These are phyloP conservation scores for Brachionus asplanchnoidis DNA, from an alignment of 1,140 invertebrate species.

Conservation along the genomic window DNA sequence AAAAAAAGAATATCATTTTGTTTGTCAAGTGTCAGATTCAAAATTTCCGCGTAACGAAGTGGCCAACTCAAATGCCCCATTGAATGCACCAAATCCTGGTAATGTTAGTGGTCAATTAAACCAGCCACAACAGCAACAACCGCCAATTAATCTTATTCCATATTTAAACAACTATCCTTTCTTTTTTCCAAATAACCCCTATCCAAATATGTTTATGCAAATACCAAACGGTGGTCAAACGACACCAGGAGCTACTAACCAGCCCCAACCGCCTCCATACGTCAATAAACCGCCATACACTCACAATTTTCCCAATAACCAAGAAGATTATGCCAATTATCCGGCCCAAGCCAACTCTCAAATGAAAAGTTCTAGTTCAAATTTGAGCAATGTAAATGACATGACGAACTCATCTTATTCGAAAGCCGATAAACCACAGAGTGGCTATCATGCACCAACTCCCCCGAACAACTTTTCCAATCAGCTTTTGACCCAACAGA, in stretches of 20 bases:
- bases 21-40: not conserved
- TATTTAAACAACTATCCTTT: constrained; percentile 29
- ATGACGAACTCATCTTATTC: not conserved
- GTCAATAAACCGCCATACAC: constrained; percentile 20
- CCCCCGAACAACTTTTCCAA: not conserved
- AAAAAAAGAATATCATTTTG: not conserved
- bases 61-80: not conserved
- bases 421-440: constrained; percentile 10
- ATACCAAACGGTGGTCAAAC: constrained; percentile 17
- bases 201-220: constrained; percentile 34
- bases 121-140: constrained; percentile 22
- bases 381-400: constrained; percentile 27
- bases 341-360: not conserved
- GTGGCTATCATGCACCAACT: constrained; percentile 14
- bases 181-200: constrained; percentile 28
- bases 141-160: constrained; percentile 30
- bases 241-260: not conserved
- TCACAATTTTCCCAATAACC: not conserved
- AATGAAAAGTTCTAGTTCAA: constrained; percentile 30
- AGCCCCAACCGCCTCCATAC: not conserved
- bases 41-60: constrained; percentile 15
- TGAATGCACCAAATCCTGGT: not conserved
- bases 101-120: not conserved
- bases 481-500: not conserved
- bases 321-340: constrained; percentile 2